Conservation (phyloP, 2,113 vertebrate species). For the Dinomys branickii region DNA sequence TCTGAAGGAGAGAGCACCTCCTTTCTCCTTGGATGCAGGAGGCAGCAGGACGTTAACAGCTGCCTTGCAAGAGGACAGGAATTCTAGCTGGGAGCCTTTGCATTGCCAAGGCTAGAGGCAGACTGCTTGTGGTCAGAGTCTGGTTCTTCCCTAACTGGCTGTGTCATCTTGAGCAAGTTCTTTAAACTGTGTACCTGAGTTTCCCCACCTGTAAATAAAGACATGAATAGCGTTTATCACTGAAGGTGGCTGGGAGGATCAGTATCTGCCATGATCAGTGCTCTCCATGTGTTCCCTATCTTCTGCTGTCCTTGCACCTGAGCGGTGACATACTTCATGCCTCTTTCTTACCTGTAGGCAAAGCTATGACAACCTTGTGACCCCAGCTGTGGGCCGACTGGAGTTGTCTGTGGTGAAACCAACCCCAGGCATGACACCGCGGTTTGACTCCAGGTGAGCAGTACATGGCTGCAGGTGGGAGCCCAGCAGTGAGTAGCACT, state of each 20-base stretch:
- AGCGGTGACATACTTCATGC: neutral
- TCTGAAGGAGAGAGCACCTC: neutral
- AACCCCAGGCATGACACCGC: conserved; percentile 82
- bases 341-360: conserved; percentile 68
- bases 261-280: neutral
- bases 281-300: neutral
- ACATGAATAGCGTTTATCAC: no score
- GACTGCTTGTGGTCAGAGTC: neutral
- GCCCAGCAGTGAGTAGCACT: neutral
- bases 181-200: neutral
- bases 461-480: neutral
- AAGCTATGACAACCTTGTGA: conserved; percentile 80
- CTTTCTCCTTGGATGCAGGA: neutral
- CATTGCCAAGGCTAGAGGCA: neutral
- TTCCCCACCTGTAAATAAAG: neutral
- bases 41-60: neutral
- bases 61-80: neutral
- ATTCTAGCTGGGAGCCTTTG: neutral
- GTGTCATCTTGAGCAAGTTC: neutral
- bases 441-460: conserved; percentile 86
- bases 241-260: neutral
- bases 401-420: conserved; percentile 77
- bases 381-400: conserved; percentile 80
- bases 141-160: neutral
- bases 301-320: neutral